Evolutionary conservation across 2,888 invertebrate genomes (phyloP).

Genomic region (Archips crataeganus): DNA sequence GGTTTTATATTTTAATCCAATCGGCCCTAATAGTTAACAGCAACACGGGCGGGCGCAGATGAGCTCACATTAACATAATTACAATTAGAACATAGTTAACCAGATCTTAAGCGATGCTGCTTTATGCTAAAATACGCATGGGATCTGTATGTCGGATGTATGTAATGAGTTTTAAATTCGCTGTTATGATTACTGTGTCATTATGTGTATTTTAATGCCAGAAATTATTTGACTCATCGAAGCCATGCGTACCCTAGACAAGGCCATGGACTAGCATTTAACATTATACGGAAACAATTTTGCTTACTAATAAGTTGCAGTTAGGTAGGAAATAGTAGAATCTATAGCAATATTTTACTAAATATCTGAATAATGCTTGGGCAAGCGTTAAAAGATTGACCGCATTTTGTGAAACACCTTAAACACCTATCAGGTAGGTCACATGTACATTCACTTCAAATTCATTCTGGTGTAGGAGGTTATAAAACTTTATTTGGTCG

Average conservation of each 20-base stretch:
- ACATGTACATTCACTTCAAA: slow-evolving; percentile 1
- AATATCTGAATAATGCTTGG: background rate
- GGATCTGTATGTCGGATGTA: slow-evolving; percentile 1
- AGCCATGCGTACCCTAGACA: slow-evolving; percentile 17
- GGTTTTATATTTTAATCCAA: too few relatives aligned
- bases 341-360: too few relatives aligned
- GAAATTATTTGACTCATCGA: slow-evolving; percentile 35
- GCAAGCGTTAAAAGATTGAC: background rate
- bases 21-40: too few relatives aligned
- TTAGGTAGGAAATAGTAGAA: background rate
- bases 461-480: slow-evolving; percentile 3
- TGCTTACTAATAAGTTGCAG: slow-evolving; percentile 14
- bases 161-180: slow-evolving; percentile 38
- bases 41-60: background rate
- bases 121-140: background rate
- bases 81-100: too few relatives aligned
- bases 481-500: background rate
- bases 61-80: background rate
- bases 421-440: slow-evolving; percentile 1
- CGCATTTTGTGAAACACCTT: slow-evolving; percentile 6
- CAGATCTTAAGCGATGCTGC: background rate
- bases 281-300: slow-evolving; percentile 30
- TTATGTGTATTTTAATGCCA: slow-evolving; percentile 31
- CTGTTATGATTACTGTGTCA: slow-evolving; percentile 25
- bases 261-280: slow-evolving; percentile 27